Evolutionary conservation across 2,113 vertebrate species (phyloP), one percentile per base, ranked within the genome.

Genomic region (Copsychus sechellarum): DNA sequence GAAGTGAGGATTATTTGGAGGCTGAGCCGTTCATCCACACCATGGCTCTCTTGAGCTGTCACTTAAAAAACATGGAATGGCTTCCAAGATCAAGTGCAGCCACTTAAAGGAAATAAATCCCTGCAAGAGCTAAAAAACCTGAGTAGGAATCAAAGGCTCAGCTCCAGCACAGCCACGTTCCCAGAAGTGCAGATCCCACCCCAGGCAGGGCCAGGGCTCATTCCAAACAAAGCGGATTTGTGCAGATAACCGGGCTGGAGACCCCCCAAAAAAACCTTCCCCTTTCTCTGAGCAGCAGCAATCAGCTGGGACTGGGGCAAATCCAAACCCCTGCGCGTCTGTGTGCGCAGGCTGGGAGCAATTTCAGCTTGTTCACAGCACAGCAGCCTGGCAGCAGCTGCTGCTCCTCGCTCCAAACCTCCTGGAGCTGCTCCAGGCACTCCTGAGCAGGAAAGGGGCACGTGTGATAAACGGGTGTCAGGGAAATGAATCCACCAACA

Each of bases 351-450:
- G 67, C 6, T 38, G 67, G 57, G 40, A 58, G 85, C 62, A 14
- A 81, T 78, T 91, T 81, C 86, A 81, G 9, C 31, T 50, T 3
- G 50, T 57, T 93, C 79, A 5, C 80, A 25, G 81, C 72, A 19
- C 26, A 73, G 76, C 58, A 81, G 73, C 10, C 56, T 89, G 92
- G 93, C 95, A 92, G 87, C 33, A 14, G 81, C 34, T 90, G 18
- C 87, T 64, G 76, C 73, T 79, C 5, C 93, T 92, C 12, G 1
- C 62, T 93, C 91, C 94, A 88, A 80, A 54, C 3, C 0, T 15
- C 79, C 45, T 85, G 84, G 93, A 96, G 84, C 20, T 19, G 60
- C 81, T 89, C 96, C 93, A 92, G 78, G 23, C 29, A 3, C 54
- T 79, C 56, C 87, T 10, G 19, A 42, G 81, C 43, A 71, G 78